Evolutionary conservation across 2,113 vertebrate genomes (phyloP), one percentile per base, ranked within the genome.

Genomic region (Pholis gunnellus): DNA sequence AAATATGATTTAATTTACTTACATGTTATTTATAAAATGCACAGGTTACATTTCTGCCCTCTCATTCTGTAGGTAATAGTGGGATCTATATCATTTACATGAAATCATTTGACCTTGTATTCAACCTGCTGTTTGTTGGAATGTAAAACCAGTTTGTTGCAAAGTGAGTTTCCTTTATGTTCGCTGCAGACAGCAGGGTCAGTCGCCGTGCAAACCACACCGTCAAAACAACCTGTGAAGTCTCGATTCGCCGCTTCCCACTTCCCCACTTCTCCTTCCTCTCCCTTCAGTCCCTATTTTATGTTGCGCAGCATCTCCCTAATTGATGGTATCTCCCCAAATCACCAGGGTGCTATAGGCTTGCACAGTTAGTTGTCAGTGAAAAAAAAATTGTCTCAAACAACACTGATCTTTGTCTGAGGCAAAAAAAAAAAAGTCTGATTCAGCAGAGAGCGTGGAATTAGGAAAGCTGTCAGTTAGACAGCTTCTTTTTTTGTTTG

Each of bases 331-430:
- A 72, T 72, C 75, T 76, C 52, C 29, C 63, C n/a, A 72, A 81
- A 78, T 76, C 81, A 75, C 75, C 57, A 50, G 79, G 86, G 46
- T 80, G 73, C 65, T 59, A 70, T 54, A 78, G 75, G 75, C 80
- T 85, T 90, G 83, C 86, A 85, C 82, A 46, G 77, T 79, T 85
- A 87, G 88, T 86, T 71, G 64, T 85, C 87, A 87, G 90, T 83
- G 79, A 60, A 79, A 85, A 88, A 89, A 79, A 68, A 79, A 85
- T 69, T 69, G 69, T 81, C 66, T 88, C 71, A 89, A 57, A 86
- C 80, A 75, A 75, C 76, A 77, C 63, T 31, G 72, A 89, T 92
- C 82, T 85, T 87, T 90, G 72, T 92, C 86, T 83, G 54, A 70
- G 42, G 72, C 61, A 27, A 36, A 63, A 22, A 29, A 61, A 54